Percentiles rank a stretch among this genome's conserved stretches.
Evolutionary conservation across 2,113 vertebrate species (phyloP).

Genomic region (Grus americana): DNA sequence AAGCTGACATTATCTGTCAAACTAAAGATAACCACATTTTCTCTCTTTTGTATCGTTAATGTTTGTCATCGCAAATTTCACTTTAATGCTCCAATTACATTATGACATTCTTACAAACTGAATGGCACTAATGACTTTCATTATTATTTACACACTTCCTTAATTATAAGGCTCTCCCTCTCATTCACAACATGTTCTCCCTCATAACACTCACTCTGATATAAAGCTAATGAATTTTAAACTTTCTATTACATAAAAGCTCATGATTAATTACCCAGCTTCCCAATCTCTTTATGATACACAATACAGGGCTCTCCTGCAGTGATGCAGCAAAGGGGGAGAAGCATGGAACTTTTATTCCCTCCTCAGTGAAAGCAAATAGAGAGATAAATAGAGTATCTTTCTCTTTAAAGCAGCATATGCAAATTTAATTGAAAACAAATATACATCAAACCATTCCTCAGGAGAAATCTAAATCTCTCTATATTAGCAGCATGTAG

Average conservation of each 20-base stretch:
- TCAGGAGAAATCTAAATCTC: slow-evolving; percentile 55
- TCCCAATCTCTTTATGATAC: slow-evolving; percentile 43
- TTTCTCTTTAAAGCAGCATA: slow-evolving; percentile 44
- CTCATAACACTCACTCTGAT: slow-evolving; percentile 58
- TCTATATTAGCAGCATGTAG: slow-evolving; percentile 32
- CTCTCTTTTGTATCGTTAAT: slow-evolving; percentile 73
- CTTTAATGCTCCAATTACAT: slow-evolving; percentile 80
- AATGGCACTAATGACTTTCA: slow-evolving; percentile 82
- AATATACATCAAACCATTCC: slow-evolving; percentile 57
- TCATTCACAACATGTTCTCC: slow-evolving; percentile 67
- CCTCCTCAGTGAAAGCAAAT: slow-evolving; percentile 40
- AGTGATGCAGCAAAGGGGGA: neutral
- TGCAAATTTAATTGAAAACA: slow-evolving; percentile 70
- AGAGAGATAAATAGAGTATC: slow-evolving; percentile 41
- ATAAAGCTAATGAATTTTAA: slow-evolving; percentile 76
- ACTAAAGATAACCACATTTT: slow-evolving; percentile 73
- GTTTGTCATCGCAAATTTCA: slow-evolving; percentile 77
- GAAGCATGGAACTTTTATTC: slow-evolving; percentile 30
- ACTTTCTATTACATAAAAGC: slow-evolving; percentile 75
- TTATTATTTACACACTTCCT: slow-evolving; percentile 83
- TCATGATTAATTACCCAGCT: slow-evolving; percentile 76
- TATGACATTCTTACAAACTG: slow-evolving; percentile 76
- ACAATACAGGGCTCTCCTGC: slow-evolving; percentile 20
- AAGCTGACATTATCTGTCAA: slow-evolving; percentile 73
- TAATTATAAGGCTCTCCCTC: slow-evolving; percentile 79